These are phyloP conservation scores for Lordiphosa collinella DNA, from an alignment of 1,140 invertebrate species.

Conservation along the genomic window DNA sequence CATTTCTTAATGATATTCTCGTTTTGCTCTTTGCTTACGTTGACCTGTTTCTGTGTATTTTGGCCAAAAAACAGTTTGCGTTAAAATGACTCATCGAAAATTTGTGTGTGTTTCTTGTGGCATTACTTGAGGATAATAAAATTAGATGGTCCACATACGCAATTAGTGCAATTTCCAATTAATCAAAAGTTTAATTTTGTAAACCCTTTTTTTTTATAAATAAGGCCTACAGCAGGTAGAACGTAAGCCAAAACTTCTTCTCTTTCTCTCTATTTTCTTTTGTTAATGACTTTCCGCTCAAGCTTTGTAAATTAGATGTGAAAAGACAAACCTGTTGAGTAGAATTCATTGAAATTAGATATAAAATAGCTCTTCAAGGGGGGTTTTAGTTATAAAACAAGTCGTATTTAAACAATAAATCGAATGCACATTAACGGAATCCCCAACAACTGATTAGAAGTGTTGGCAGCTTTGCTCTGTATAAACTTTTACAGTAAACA, in stretches of 20 bases:
- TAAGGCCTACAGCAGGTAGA: constrained; percentile 20
- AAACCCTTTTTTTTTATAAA: not conserved
- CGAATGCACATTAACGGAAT: no score
- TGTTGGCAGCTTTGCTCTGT: no score
- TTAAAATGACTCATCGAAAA: constrained; percentile 30
- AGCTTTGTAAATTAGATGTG: constrained; percentile 22
- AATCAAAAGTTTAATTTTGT: constrained; percentile 3
- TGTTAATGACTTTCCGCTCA: constrained; percentile 17
- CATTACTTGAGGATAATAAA: constrained; percentile 7
- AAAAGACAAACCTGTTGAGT: not conserved
- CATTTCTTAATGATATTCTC: constrained; percentile 20
- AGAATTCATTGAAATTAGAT: constrained; percentile 6
- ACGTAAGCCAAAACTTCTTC: not conserved
- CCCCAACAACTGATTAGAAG: no score
- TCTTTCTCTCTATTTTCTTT: constrained; percentile 5
- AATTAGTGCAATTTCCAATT: not conserved
- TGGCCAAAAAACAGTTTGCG: constrained; percentile 20
- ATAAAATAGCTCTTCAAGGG: not conserved
- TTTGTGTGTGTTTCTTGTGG: not conserved
- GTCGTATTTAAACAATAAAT: no score
- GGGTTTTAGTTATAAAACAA: no score
- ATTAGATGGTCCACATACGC: constrained; percentile 29
- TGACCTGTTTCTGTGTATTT: constrained; percentile 28
- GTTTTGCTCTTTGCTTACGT: constrained; percentile 21
- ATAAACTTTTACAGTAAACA: no score